Percentiles rank a stretch among this genome's conserved stretches.
Evolutionary conservation across 2,797 vertebrate species (phyloP).

Genomic region (Rhadinocentrus ornatus): DNA sequence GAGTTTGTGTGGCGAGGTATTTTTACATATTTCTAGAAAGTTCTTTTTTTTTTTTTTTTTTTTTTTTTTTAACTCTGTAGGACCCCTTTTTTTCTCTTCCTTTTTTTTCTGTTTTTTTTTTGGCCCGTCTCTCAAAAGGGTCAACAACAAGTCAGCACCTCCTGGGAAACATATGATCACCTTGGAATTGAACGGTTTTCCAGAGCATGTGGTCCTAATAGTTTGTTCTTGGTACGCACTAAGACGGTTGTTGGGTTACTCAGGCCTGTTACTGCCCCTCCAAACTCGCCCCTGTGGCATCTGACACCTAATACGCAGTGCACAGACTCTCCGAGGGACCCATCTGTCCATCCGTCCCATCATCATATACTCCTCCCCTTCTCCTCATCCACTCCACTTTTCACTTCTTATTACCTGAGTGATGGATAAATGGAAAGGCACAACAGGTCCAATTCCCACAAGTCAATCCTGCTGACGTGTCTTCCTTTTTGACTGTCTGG

Average conservation of each 20-base stretch:
- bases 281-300: slow-evolving; percentile 46
- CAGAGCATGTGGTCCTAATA: neutral
- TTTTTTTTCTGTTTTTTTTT: neutral
- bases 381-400: slow-evolving; percentile 59
- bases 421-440: slow-evolving; percentile 68
- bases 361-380: slow-evolving; percentile 54
- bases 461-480: slow-evolving; percentile 71
- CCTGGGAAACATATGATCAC: neutral
- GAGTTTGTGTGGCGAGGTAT: neutral
- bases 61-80: too few relatives aligned
- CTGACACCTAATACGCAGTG: slow-evolving; percentile 53
- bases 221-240: slow-evolving; percentile 29
- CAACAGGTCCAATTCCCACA: slow-evolving; percentile 67
- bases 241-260: slow-evolving; percentile 41
- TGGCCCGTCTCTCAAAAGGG: slow-evolving; percentile 19
- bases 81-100: neutral
- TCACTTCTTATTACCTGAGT: slow-evolving; percentile 75
- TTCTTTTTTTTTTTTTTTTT: neutral
- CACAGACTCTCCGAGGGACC: slow-evolving; percentile 53
- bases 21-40: neutral
- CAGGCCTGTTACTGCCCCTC: slow-evolving; percentile 35
- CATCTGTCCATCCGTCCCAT: slow-evolving; percentile 69
- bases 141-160: slow-evolving; percentile 16
- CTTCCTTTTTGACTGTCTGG: slow-evolving; percentile 57
- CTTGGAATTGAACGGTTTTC: neutral